Evolutionary conservation across 53 echinoderm and acorn worm genomes (phyloP).

Genomic region (Antedon mediterranea): DNA sequence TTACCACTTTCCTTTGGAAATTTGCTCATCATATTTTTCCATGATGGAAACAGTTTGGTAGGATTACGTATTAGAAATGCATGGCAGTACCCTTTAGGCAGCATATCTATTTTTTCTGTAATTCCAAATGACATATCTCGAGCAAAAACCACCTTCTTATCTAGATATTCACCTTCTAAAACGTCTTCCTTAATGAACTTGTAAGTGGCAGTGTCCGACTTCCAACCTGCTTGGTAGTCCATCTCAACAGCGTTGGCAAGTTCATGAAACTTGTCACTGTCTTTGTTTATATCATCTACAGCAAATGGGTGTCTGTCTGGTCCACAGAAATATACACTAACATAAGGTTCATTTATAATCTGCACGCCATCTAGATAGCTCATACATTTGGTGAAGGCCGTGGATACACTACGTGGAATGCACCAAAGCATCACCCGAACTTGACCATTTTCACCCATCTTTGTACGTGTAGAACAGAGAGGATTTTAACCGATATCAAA

Average conservation of each 20-base stretch:
- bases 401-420: neutral
- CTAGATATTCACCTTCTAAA: slow-evolving; percentile 6
- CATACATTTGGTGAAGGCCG: neutral
- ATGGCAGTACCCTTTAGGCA: slow-evolving; percentile 6
- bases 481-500: no score
- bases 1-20: neutral
- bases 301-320: neutral
- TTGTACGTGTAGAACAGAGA: no score
- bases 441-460: neutral
- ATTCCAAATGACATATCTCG: slow-evolving; percentile 9
- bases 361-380: neutral
- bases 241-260: neutral
- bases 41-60: slow-evolving; percentile 9
- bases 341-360: neutral
- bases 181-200: slow-evolving; percentile 9
- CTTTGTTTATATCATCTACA: no score
- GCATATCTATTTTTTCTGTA: neutral
- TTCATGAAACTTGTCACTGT: neutral
- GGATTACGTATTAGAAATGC: slow-evolving; percentile 19
- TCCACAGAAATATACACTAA: neutral
- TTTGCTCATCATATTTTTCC: slow-evolving; percentile 1
- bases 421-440: neutral
- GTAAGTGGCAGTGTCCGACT: neutral
- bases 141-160: slow-evolving; percentile 10
- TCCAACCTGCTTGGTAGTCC: neutral